Conservation (phyloP, 2,797 vertebrate genomes). For the Chiloscyllium punctatum region DNA sequence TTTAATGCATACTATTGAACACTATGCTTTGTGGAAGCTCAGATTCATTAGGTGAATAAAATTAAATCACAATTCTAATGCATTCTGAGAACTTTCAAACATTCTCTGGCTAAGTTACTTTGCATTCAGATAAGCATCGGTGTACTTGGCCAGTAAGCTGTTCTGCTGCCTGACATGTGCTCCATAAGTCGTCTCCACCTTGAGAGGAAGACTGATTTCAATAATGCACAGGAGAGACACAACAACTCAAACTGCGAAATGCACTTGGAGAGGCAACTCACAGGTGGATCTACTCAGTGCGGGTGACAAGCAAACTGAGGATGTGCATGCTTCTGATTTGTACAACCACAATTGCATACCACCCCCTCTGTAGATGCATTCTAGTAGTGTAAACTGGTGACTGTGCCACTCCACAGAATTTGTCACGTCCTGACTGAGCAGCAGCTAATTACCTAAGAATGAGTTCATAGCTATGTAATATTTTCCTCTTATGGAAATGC, state of each 20-base stretch:
- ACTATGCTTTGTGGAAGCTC: not conserved
- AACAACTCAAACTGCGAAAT: not conserved
- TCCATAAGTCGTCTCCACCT: not conserved
- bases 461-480: not conserved
- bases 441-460: not conserved
- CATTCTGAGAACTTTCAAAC: not conserved
- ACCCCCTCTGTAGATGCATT: not conserved
- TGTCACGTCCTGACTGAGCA: not conserved
- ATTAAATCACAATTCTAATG: not conserved
- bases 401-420: not conserved
- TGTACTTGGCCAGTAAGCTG: not conserved
- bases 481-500: not conserved
- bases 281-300: not conserved
- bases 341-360: not conserved
- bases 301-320: not conserved
- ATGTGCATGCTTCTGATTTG: not conserved
- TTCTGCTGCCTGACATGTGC: not conserved
- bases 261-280: not conserved
- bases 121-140: not conserved
- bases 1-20: not conserved
- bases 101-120: not conserved
- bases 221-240: not conserved
- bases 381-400: not conserved
- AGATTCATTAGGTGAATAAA: not conserved
- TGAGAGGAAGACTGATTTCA: not conserved